Conservation (phyloP, 2,797 vertebrate genomes). For the Platalea minor region DNA sequence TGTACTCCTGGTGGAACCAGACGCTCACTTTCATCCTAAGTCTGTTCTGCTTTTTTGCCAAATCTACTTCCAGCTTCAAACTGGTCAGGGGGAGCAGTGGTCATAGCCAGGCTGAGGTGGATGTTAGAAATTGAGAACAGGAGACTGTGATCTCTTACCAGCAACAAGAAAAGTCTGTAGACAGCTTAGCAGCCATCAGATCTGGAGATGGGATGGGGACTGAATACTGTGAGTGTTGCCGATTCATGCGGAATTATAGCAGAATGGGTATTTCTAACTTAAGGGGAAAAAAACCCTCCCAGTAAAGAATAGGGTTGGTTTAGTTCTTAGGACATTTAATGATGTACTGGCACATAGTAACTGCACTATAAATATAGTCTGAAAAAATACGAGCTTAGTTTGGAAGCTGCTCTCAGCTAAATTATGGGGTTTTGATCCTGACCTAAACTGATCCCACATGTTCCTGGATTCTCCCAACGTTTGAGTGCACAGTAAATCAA, state of each 20-base stretch:
- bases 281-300: not conserved
- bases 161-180: not conserved
- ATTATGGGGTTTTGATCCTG: slow-evolving; percentile 62
- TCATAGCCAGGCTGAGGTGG: not conserved
- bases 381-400: slow-evolving; percentile 57
- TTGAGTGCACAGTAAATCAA: slow-evolving; percentile 53
- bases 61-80: not conserved
- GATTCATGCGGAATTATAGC: not conserved
- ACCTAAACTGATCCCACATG: slow-evolving; percentile 67
- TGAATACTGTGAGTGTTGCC: not conserved
- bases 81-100: not conserved
- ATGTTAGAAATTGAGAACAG: not conserved
- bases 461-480: slow-evolving; percentile 19
- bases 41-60: not conserved
- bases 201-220: not conserved
- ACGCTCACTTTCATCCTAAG: not conserved
- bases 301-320: slow-evolving; percentile 21
- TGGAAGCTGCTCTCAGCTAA: slow-evolving; percentile 56
- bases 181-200: not conserved
- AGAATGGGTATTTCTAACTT: not conserved
- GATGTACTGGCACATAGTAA: slow-evolving; percentile 30
- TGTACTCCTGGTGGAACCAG: not conserved
- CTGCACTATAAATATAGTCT: slow-evolving; percentile 39
- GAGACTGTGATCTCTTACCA: not conserved
- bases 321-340: slow-evolving; percentile 36